These are phyloP conservation scores for Perognathus longimembris DNA, from an alignment of 2,113 vertebrate genomes.

Conservation along the genomic window DNA sequence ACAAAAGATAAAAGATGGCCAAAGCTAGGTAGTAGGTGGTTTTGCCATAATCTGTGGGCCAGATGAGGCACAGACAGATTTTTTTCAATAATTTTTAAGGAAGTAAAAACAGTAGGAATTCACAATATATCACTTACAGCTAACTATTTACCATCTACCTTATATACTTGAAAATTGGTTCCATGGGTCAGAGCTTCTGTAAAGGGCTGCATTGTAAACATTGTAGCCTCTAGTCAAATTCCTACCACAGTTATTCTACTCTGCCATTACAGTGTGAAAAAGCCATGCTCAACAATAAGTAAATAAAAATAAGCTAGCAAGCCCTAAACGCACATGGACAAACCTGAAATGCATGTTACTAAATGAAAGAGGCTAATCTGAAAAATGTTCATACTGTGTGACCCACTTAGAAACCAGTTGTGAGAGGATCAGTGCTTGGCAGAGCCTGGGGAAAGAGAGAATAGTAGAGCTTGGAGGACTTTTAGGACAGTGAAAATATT, in stretches of 20 bases:
- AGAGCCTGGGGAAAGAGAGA: neutral
- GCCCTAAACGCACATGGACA: neutral
- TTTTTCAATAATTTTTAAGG: neutral
- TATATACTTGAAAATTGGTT: neutral
- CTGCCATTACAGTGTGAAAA: neutral
- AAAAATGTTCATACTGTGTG: neutral
- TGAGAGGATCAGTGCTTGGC: neutral
- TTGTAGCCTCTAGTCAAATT: neutral
- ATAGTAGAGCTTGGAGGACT: neutral
- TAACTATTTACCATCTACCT: neutral
- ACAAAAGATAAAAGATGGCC: neutral
- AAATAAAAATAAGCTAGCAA: neutral
- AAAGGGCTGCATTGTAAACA: neutral
- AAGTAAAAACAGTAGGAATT: neutral
- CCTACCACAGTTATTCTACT: neutral
- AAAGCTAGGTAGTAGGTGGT: neutral
- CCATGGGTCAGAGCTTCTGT: neutral
- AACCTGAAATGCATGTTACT: neutral
- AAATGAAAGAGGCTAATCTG: neutral
- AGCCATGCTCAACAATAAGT: neutral
- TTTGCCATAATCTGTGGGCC: neutral
- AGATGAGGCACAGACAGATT: neutral
- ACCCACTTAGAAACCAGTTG: neutral
- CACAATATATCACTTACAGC: neutral
- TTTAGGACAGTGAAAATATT: neutral